A percentile compares a stretch with the other conserved stretches of the same genome.
Evolutionary conservation across 2,797 vertebrate species (phyloP).

Genomic region (Silurus lanzhouensis): DNA sequence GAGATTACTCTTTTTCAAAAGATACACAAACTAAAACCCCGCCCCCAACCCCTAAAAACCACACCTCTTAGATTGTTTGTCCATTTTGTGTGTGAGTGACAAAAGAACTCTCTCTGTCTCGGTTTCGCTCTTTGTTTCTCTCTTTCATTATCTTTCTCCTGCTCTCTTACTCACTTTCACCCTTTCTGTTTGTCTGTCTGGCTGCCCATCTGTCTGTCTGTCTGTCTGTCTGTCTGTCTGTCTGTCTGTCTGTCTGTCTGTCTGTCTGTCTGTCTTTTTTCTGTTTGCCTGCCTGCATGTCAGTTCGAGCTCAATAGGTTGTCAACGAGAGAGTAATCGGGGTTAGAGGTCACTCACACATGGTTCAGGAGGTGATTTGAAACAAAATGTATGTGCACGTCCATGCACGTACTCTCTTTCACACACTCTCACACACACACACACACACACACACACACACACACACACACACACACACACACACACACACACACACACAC

Average conservation of each 20-base stretch:
- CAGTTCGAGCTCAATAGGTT: constrained; percentile 67
- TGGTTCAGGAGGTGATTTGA: background rate
- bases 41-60: background rate
- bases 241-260: constrained; percentile 4
- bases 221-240: background rate
- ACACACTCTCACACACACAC: background rate
- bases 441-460: background rate
- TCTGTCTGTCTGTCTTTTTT: background rate
- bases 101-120: background rate
- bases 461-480: background rate
- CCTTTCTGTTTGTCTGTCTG: background rate
- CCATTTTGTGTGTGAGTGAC: background rate
- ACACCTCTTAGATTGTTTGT: background rate
- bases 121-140: background rate
- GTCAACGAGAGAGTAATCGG: constrained; percentile 51
- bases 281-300: constrained; percentile 38
- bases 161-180: background rate
- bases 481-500: background rate
- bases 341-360: constrained; percentile 59
- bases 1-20: background rate
- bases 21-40: background rate
- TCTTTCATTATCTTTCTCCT: background rate
- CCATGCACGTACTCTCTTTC: no score
- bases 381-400: background rate
- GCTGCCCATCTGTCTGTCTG: no score